phyloP scores from a whole-genome alignment of 1,140 invertebrate genomes.

The Zaprionus davidi region DNA sequence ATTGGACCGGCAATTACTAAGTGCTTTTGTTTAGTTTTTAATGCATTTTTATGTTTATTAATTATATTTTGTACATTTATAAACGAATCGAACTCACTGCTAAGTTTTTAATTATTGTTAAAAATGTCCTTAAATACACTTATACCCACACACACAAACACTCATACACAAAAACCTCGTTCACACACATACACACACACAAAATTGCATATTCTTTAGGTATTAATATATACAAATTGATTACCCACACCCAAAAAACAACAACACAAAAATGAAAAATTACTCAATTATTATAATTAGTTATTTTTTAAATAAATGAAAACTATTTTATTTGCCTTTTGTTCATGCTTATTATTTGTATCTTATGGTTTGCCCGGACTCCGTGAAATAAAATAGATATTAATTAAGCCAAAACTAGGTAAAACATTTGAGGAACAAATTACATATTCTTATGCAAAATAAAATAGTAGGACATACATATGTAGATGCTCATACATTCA shows the following conservation, averaged over 20 bases:
- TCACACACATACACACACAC: slow-evolving; percentile 25
- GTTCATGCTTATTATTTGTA: slow-evolving; percentile 10
- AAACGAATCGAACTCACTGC: slow-evolving; percentile 70
- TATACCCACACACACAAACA: slow-evolving; percentile 26
- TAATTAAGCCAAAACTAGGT: slow-evolving; percentile 38
- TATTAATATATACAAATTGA: slow-evolving; percentile 31
- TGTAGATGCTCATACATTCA: slow-evolving; percentile 33
- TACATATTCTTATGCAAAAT: slow-evolving; percentile 32
- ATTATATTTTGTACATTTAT: slow-evolving; percentile 80
- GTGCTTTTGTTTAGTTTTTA: slow-evolving; percentile 78
- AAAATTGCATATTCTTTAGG: slow-evolving; percentile 48
- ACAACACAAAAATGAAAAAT: slow-evolving; percentile 57
- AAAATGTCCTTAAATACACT: slow-evolving; percentile 65
- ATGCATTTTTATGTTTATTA: slow-evolving; percentile 78
- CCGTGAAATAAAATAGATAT: slow-evolving; percentile 5
- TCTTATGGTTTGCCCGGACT: slow-evolving; percentile 6
- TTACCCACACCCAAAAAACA: slow-evolving; percentile 30
- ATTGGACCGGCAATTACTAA: slow-evolving; percentile 67
- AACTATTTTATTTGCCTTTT: slow-evolving; percentile 63
- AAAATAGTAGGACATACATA: slow-evolving; percentile 9
- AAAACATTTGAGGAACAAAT: slow-evolving; percentile 54
- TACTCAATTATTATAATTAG: slow-evolving; percentile 72
- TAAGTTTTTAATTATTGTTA: slow-evolving; percentile 81
- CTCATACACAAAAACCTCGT: slow-evolving; percentile 8
- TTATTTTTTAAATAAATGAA: slow-evolving; percentile 78